phyloP scores from a whole-genome alignment of 2,888 invertebrate species.

The Protophormia terraenovae region DNA sequence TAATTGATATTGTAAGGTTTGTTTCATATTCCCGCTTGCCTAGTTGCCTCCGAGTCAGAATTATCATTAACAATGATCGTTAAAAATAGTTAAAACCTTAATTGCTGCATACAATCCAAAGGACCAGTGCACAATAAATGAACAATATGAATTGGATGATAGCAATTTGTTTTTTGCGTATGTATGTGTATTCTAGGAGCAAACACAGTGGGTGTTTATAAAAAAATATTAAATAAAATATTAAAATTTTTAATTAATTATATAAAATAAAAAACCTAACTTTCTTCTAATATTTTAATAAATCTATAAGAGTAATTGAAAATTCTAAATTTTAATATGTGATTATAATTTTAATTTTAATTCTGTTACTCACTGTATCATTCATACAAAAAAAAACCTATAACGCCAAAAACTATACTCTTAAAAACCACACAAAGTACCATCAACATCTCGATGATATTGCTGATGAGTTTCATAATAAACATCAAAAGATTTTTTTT shows the following conservation, averaged over 20 bases:
- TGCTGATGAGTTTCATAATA: slow-evolving; percentile 7
- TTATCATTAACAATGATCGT: slow-evolving; percentile 20
- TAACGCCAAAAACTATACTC: slow-evolving; percentile 43
- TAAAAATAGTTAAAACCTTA: slow-evolving; percentile 39
- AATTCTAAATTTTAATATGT: too few relatives aligned
- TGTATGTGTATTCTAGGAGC: too few relatives aligned
- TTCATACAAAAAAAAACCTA: neutral
- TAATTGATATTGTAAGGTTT: slow-evolving; percentile 43
- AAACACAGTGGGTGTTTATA: too few relatives aligned
- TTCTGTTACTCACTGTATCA: neutral
- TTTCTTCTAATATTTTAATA: too few relatives aligned
- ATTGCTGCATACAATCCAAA: slow-evolving; percentile 28
- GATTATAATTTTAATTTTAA: too few relatives aligned
- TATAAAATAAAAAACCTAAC: too few relatives aligned
- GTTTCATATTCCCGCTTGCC: neutral
- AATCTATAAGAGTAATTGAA: too few relatives aligned
- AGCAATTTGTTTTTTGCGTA: neutral
- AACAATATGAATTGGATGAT: slow-evolving; percentile 7
- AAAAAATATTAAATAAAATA: too few relatives aligned
- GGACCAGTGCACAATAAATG: neutral
- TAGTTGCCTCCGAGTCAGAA: neutral
- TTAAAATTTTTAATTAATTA: too few relatives aligned
- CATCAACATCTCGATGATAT: neutral
- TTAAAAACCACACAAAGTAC: slow-evolving; percentile 23
- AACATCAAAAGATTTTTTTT: slow-evolving; percentile 57